Evolutionary conservation across 2,888 invertebrate species (phyloP), one percentile per base, ranked within the genome.

Genomic region (Desoria tigrina): DNA sequence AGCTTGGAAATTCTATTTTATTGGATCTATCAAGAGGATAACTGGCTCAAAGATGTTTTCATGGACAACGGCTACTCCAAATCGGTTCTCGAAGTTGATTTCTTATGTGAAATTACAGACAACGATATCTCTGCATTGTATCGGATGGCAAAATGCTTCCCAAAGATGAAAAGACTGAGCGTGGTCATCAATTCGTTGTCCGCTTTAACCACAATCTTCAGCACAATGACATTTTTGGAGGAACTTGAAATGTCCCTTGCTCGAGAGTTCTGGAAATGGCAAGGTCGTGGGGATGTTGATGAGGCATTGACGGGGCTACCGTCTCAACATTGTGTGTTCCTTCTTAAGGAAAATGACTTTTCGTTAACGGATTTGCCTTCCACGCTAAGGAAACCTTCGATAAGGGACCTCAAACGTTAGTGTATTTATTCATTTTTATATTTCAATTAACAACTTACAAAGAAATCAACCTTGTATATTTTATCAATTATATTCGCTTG

Each of bases 11-110:
- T 64, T 28, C 42, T 64, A 2, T 64, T 64, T 24, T 64, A 64
- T 23, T 64, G 64, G 64, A 64, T 64, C 11, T 64, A 64, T 42
- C 64, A 64, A 32, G 64, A 64, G 23, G 64, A 64, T n/a, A 37
- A 51, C 14, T 64, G 64, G 64, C 42, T 64, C 1, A 59, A 59
- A 45, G 53, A 59, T 28, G 59, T 64, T 54, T 58, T 64, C 24
- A 59, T 59, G 0, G 64, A 64, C n/a, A 51, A 51, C 39, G 59
- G 59, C 1, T 45, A 53, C 21, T 59, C 54, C 4, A 32, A 53
- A 21, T 26, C 54, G 1, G 39, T 64, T 1, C 28, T 28, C 6
- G 59, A 64, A 27, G 21, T 59, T 14, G 59, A 64, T 42, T 59
- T 64, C 26, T 42, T 59, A 21, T 64, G 64, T 60, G 59, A 59